A percentile compares a stretch with the other conserved stretches of the same genome.
Evolutionary conservation across 2,797 vertebrate genomes (phyloP).

Genomic region (Thunnus albacares): DNA sequence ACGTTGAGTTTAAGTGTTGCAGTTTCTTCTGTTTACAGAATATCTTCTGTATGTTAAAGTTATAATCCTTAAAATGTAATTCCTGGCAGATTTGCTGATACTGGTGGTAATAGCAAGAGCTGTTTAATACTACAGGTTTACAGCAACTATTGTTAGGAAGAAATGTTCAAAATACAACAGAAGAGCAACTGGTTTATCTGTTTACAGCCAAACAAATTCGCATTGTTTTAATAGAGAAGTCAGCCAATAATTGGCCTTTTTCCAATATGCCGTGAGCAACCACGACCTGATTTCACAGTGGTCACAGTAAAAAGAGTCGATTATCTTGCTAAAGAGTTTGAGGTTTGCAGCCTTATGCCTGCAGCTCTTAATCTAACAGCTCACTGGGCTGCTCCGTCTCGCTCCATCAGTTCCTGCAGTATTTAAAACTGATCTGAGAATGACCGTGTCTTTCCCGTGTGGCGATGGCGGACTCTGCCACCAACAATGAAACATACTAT

Average conservation of each 20-base stretch:
- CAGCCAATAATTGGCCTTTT: neutral
- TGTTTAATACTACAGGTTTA: neutral
- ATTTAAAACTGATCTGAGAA: too few species aligned
- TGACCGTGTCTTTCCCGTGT: too few species aligned
- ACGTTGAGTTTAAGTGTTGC: neutral
- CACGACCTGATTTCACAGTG: neutral
- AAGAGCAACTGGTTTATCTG: neutral
- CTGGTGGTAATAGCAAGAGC: neutral
- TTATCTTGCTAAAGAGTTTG: neutral
- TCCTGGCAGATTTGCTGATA: neutral
- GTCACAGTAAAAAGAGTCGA: neutral
- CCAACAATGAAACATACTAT: too few species aligned
- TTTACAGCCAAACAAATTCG: neutral
- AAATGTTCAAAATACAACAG: neutral
- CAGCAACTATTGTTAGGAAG: neutral
- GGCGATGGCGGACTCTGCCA: too few species aligned
- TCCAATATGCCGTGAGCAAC: neutral
- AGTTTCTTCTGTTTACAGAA: neutral
- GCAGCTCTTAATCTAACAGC: too few species aligned
- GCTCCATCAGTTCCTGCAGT: too few species aligned
- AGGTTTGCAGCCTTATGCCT: too few species aligned
- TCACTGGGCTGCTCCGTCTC: too few species aligned
- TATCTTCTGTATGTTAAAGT: neutral
- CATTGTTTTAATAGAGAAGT: too few species aligned
- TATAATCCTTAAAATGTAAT: constrained; percentile 23